Conservation (phyloP, 2,797 vertebrate genomes). For the Alfaro cultratus region DNA sequence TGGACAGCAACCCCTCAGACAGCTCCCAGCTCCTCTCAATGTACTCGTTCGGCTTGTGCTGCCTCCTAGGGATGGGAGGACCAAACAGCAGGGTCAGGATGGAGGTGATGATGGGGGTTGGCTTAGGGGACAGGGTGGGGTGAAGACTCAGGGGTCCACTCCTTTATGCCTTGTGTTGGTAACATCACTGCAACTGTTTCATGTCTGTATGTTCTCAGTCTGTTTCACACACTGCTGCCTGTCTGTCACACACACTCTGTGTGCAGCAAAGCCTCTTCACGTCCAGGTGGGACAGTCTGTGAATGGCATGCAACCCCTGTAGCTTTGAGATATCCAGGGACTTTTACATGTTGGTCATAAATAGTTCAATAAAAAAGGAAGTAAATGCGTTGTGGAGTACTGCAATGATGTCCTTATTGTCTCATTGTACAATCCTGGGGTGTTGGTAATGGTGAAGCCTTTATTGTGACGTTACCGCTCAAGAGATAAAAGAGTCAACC, state of each 20-base stretch:
- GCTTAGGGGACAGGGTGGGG: constrained; percentile 84
- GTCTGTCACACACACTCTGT: constrained; percentile 45
- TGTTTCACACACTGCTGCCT: constrained; percentile 74
- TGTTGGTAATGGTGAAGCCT: constrained; percentile 78
- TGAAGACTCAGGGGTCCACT: constrained; percentile 95
- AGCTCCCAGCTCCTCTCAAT: constrained; percentile 99
- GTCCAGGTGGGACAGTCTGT: constrained; percentile 81
- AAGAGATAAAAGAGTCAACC: constrained; percentile 99
- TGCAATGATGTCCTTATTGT: constrained; percentile 62
- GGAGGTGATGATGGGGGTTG: constrained; percentile 86
- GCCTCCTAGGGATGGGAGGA: constrained; percentile 94
- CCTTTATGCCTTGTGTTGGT: constrained; percentile 99
- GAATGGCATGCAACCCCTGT: constrained; percentile 76
- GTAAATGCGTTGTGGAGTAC: constrained; percentile 58
- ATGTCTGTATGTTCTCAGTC: constrained; percentile 75
- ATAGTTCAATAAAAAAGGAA: constrained; percentile 58
- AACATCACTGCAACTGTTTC: constrained; percentile 96
- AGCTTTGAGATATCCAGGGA: constrained; percentile 73
- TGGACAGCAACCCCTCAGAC: constrained; percentile 99
- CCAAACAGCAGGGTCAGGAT: constrained; percentile 83
- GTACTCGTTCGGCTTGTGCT: constrained; percentile 92
- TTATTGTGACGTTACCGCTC: constrained; percentile 99
- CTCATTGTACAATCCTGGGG: constrained; percentile 70
- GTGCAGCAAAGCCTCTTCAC: constrained; percentile 79
- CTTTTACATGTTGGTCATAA: constrained; percentile 68